A percentile compares a stretch with the other conserved stretches of the same genome.
phyloP scores from a whole-genome alignment of 1,140 invertebrate genomes.

The Drosophila virilis region DNA sequence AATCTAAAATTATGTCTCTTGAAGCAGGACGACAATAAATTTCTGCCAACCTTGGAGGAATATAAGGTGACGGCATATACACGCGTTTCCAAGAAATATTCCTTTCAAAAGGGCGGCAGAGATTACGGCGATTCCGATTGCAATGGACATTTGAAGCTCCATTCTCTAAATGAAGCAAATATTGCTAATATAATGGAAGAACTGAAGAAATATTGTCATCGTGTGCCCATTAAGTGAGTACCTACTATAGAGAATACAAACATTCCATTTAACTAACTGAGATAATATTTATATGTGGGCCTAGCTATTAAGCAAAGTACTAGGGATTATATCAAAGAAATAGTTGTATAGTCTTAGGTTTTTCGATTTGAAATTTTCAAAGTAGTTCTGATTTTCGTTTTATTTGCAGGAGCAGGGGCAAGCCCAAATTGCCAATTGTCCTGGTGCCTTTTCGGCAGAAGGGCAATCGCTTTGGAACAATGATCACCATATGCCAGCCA shows the following conservation, averaged over 20 bases:
- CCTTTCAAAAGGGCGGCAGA: neutral
- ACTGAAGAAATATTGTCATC: slow-evolving; percentile 2
- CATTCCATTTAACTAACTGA: too few species aligned
- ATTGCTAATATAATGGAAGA: neutral
- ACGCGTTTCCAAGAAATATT: neutral
- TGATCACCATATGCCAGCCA: slow-evolving; percentile 15
- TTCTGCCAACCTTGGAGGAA: slow-evolving; percentile 4
- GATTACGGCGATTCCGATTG: neutral
- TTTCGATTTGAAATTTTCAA: too few species aligned
- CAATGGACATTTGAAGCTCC: neutral
- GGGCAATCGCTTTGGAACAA: neutral
- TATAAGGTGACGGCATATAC: slow-evolving; percentile 12
- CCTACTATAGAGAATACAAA: too few species aligned
- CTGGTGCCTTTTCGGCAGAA: slow-evolving; percentile 17
- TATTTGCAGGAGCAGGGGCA: too few species aligned
- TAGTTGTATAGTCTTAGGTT: too few species aligned
- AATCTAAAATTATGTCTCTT: slow-evolving; percentile 6
- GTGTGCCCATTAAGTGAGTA: neutral
- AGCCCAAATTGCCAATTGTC: neutral
- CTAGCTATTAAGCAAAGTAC: too few species aligned
- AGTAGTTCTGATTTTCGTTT: too few species aligned
- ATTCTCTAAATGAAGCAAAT: slow-evolving; percentile 5
- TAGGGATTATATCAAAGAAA: too few species aligned
- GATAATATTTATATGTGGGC: too few species aligned
- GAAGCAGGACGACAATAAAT: neutral